Evolutionary conservation across 2,888 invertebrate genomes (phyloP).

Genomic region (Zaprionus bogoriensis): DNA sequence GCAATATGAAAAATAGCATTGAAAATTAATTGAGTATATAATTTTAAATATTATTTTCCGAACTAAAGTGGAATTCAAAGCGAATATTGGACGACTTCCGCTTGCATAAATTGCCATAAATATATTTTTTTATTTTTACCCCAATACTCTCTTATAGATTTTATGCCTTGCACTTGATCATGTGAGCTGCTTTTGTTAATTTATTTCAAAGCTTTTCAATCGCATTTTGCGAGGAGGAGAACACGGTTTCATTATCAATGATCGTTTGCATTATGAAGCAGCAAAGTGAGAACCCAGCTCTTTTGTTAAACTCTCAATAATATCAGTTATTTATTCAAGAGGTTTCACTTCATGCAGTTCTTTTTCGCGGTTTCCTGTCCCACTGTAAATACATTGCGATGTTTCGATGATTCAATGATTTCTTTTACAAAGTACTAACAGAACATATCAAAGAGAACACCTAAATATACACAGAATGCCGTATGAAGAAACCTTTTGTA

Average conservation of each 20-base stretch:
- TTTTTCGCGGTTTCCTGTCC: constrained; percentile 13
- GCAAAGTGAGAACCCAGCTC: constrained; percentile 16
- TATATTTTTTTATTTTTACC: background rate
- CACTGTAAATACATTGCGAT: constrained; percentile 59
- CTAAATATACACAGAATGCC: constrained; percentile 72
- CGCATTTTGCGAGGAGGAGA: constrained; percentile 37
- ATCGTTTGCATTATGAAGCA: constrained; percentile 29
- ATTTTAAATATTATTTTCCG: no score
- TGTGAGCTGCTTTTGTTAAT: constrained; percentile 43
- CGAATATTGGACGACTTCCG: no score
- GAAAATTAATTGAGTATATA: no score
- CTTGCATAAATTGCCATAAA: background rate
- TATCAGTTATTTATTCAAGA: constrained; percentile 28
- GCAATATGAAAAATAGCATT: no score
- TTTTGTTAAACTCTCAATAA: background rate
- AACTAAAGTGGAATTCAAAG: no score
- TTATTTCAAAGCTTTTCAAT: constrained; percentile 42
- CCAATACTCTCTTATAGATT: background rate
- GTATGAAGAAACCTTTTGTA: constrained; percentile 63
- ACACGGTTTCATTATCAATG: constrained; percentile 66
- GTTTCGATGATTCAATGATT: constrained; percentile 46
- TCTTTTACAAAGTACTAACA: constrained; percentile 66
- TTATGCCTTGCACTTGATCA: constrained; percentile 18
- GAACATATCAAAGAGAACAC: constrained; percentile 82
- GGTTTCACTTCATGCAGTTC: constrained; percentile 54